Percentiles rank a stretch among this genome's conserved stretches.
Evolutionary conservation across 2,888 invertebrate genomes (phyloP).

Genomic region (Calameuta filiformis): DNA sequence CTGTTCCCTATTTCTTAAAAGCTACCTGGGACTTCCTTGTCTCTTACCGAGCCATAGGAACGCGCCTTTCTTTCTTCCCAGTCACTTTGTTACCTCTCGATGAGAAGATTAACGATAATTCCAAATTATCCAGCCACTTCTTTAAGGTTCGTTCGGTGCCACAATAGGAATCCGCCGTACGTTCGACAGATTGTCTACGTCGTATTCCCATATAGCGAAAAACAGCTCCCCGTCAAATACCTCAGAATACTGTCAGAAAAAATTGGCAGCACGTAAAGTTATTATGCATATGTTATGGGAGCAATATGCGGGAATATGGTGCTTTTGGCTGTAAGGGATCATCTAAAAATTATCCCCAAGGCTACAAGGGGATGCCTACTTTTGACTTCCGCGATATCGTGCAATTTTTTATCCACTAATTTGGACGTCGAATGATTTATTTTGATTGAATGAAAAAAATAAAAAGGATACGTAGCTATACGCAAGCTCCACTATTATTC

Average conservation of each 20-base stretch:
- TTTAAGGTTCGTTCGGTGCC: not conserved
- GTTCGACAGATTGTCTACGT: too few relatives aligned
- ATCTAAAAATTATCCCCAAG: not conserved
- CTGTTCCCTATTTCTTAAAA: not conserved
- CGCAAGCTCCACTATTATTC: not conserved
- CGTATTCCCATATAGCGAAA: too few relatives aligned
- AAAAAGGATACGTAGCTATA: not conserved
- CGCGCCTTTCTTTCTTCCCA: slow-evolving; percentile 22
- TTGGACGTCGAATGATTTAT: not conserved
- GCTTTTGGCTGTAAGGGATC: too few relatives aligned
- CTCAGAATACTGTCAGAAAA: too few relatives aligned
- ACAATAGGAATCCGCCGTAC: not conserved
- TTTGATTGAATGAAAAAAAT: not conserved
- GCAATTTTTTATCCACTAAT: not conserved
- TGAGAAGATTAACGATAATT: slow-evolving; percentile 49
- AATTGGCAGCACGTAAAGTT: too few relatives aligned
- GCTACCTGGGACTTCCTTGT: not conserved
- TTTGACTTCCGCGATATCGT: not conserved
- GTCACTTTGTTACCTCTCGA: slow-evolving; percentile 20
- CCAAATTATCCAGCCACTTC: slow-evolving; percentile 33
- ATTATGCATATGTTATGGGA: too few relatives aligned
- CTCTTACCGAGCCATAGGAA: not conserved
- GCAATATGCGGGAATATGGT: too few relatives aligned
- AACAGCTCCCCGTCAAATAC: too few relatives aligned
- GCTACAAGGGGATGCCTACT: not conserved